These are phyloP conservation scores for Aythya baeri DNA, from an alignment of 2,113 vertebrate genomes.

Conservation along the genomic window DNA sequence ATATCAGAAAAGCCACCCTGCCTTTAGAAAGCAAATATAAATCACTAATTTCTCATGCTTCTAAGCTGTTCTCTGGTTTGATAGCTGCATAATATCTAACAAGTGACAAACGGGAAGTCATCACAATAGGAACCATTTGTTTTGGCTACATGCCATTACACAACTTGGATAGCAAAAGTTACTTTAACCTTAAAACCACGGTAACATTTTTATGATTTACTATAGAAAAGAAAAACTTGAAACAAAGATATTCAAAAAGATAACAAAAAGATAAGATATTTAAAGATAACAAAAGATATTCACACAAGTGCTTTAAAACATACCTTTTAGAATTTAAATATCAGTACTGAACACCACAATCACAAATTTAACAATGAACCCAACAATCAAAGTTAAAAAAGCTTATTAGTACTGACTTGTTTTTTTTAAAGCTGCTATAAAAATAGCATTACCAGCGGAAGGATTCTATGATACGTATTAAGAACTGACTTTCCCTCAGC, in stretches of 20 bases:
- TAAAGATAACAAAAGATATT: background rate
- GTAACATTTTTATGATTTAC: background rate
- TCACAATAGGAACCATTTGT: background rate
- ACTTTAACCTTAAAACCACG: background rate
- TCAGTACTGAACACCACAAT: background rate
- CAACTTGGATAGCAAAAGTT: background rate
- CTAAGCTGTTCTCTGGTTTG: background rate
- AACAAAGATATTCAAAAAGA: background rate
- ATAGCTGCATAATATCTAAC: background rate
- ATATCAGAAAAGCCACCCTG: background rate
- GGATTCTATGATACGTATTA: slow-evolving; percentile 1
- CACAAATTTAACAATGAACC: background rate
- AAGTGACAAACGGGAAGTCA: background rate
- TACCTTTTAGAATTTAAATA: background rate
- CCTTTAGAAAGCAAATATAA: background rate
- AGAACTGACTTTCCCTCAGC: background rate
- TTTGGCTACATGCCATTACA: background rate
- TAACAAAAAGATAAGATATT: background rate
- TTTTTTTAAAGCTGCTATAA: background rate
- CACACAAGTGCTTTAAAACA: background rate
- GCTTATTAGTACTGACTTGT: background rate
- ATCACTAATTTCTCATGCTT: background rate
- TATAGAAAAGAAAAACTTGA: background rate
- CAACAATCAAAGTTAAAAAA: background rate
- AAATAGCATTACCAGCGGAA: background rate